Conservation (phyloP, 2,888 invertebrate species). For the Calliopum simillimum region DNA sequence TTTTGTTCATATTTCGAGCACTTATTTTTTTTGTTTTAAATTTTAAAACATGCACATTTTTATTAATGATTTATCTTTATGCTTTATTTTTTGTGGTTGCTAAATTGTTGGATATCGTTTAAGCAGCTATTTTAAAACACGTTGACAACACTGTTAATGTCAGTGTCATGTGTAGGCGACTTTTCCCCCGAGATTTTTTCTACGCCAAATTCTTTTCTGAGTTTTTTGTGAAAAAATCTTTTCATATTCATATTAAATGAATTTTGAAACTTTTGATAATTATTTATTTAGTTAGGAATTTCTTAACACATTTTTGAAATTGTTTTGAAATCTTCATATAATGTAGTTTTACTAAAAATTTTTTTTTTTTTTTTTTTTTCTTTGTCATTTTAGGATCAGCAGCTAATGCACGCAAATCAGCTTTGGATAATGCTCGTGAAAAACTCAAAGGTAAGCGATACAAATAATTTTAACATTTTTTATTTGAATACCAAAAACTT, state of each 20-base stretch:
- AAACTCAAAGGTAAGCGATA: conserved; percentile 54
- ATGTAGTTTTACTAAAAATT: conserved; percentile 23
- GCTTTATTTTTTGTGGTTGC: not conserved
- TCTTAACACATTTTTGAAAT: no score
- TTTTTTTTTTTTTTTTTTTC: conserved; percentile 27
- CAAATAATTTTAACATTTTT: not conserved
- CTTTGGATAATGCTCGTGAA: conserved; percentile 57
- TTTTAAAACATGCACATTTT: not conserved
- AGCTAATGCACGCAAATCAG: conserved; percentile 58
- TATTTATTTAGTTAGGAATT: conserved; percentile 11
- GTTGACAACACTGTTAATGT: conserved; percentile 50
- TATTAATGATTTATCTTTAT: conserved; percentile 2
- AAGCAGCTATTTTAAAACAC: not conserved
- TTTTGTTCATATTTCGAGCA: not conserved
- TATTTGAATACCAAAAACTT: no score
- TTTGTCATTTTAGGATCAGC: conserved; percentile 55
- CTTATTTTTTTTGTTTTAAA: not conserved
- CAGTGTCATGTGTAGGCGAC: conserved; percentile 58
- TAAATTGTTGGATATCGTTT: not conserved
- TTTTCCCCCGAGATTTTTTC: conserved; percentile 29
- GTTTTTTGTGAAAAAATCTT: conserved; percentile 4
- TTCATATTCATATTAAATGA: conserved; percentile 10
- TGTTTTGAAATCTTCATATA: conserved; percentile 11
- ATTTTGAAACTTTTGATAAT: not conserved
- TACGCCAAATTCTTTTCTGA: not conserved